Conservation (phyloP, 2,888 invertebrate genomes). For the Cryptocephalus primarius region DNA sequence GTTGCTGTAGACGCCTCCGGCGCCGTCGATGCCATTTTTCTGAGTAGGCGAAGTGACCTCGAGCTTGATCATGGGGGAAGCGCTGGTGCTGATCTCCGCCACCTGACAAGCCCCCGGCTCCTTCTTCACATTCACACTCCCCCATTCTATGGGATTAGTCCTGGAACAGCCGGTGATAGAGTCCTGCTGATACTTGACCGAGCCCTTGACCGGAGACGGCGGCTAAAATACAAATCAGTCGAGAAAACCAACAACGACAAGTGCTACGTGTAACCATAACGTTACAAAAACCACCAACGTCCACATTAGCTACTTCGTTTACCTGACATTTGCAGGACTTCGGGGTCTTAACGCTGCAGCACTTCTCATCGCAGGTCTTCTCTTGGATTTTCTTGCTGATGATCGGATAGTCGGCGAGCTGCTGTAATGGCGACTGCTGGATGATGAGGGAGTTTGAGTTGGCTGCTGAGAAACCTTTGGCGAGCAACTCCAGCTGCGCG, state of each 20-base stretch:
- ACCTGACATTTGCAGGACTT: constrained; percentile 26
- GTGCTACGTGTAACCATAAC: no score
- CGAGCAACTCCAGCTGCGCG: constrained; percentile 53
- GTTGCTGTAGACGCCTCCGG: constrained; percentile 6
- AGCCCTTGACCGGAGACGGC: constrained; percentile 13
- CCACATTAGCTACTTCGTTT: neutral
- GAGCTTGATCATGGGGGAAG: constrained; percentile 46
- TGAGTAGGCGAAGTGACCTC: constrained; percentile 56
- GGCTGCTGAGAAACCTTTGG: constrained; percentile 30
- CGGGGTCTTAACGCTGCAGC: constrained; percentile 25
- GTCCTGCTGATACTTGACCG: constrained; percentile 8
- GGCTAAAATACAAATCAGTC: constrained; percentile 6
- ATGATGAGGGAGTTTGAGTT: constrained; percentile 39
- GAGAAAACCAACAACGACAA: neutral
- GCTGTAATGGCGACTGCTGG: constrained; percentile 24
- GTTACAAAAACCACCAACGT: no score
- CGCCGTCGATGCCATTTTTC: constrained; percentile 28
- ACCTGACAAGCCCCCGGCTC: constrained; percentile 53
- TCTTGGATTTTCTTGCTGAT: constrained; percentile 28
- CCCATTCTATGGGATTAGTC: constrained; percentile 58
- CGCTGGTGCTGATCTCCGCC: constrained; percentile 47
- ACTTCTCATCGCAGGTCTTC: constrained; percentile 30
- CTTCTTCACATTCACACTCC: constrained; percentile 48
- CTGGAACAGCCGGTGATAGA: constrained; percentile 49
- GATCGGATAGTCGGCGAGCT: constrained; percentile 16